Evolutionary conservation across 2,797 vertebrate genomes (phyloP), one percentile per base, ranked within the genome.

Genomic region (Otus scops): DNA sequence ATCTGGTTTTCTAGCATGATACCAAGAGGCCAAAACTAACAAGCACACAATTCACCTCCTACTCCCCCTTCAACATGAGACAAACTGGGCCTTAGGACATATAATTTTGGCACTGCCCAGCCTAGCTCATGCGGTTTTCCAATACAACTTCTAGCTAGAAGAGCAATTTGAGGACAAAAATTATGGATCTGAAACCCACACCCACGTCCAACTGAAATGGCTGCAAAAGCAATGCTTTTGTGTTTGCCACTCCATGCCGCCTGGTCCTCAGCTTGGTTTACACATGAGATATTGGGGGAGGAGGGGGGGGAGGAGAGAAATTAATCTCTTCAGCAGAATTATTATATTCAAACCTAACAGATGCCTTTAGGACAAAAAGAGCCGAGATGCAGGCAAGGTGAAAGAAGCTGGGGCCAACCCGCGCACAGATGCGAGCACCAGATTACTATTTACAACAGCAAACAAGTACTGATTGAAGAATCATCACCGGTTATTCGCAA

Each of bases 361-460:
- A 96, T 81, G 94, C 88, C 77, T 71, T 83, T 51, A 85, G 56
- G 80, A 93, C 92, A 94, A 89, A 92, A 93, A 79, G 36, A 89
- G 53, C 68, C 0, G 20, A 87, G 63, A 91, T 21, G 27, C 38
- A 80, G 70, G 60, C 63, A 92, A 93, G 90, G 88, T 95, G 92
- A 79, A 95, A 92, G 82, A 92, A 78, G 34, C 67, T 16, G 22
- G 10, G 32, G 60, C 67, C 77, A 92, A 50, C 5, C 34, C 23
- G 3, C 18, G 65, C 77, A 81, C 63, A 87, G 90, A 95, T 68
- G 70, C 53, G 87, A 93, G 60, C 64, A 81, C 27, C 45, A 91
- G 71, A 89, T 89, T 64, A 92, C 64, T 60, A 41, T 41, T 84
- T 80, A 92, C 86, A 92, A 68, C 12, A 53, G 84, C 78, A 93